Evolutionary conservation across 2,113 vertebrate genomes (phyloP).

Genomic region (Poeciliopsis retropinna): DNA sequence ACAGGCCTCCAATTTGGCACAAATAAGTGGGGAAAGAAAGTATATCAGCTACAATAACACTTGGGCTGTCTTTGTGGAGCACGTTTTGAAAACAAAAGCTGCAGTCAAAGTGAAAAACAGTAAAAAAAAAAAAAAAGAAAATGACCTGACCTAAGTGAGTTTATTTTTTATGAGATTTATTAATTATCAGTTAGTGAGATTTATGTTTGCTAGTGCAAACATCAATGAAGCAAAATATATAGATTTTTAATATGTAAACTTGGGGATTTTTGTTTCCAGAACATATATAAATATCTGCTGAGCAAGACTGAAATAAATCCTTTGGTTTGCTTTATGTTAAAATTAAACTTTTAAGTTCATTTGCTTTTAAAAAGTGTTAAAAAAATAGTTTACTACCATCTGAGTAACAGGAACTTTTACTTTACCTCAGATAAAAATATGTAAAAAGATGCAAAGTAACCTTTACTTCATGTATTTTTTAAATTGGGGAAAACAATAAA

Average conservation of each 20-base stretch:
- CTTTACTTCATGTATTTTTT: too few relatives aligned
- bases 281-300: too few relatives aligned
- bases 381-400: too few relatives aligned
- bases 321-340: neutral
- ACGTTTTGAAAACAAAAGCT: neutral
- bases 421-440: too few relatives aligned
- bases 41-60: slow-evolving; percentile 22
- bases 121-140: neutral
- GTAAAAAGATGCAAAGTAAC: too few relatives aligned
- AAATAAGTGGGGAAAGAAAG: slow-evolving; percentile 29
- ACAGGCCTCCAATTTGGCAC: slow-evolving; percentile 49
- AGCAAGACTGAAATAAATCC: too few relatives aligned
- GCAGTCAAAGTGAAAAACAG: neutral
- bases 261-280: too few relatives aligned
- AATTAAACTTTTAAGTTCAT: neutral
- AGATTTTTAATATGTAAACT: too few relatives aligned
- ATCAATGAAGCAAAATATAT: too few relatives aligned
- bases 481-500: too few relatives aligned
- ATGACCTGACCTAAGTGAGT: neutral
- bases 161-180: neutral
- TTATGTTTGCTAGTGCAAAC: neutral
- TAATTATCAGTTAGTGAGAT: neutral
- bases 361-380: too few relatives aligned
- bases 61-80: neutral
- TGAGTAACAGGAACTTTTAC: too few relatives aligned